Evolutionary conservation across 2,113 vertebrate species (phyloP).

Genomic region (Ictalurus furcatus): DNA sequence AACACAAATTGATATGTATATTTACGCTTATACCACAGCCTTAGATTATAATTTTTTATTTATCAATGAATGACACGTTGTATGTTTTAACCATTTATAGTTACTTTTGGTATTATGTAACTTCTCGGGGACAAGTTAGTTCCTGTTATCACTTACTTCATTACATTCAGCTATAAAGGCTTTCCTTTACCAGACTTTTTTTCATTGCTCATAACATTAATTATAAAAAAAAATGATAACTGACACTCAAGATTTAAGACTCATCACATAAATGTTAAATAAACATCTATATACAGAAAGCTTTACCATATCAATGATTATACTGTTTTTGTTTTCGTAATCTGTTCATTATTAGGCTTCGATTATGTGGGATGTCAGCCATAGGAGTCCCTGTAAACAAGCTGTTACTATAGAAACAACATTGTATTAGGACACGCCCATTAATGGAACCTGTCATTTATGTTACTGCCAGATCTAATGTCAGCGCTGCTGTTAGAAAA

Average conservation of each 20-base stretch:
- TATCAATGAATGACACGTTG: background rate
- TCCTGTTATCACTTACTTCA: background rate
- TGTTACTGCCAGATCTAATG: background rate
- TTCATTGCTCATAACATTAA: background rate
- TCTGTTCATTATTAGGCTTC: background rate
- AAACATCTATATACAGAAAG: background rate
- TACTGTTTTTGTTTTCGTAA: background rate
- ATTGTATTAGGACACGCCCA: background rate
- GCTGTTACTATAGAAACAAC: background rate
- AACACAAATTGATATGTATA: background rate
- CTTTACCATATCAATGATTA: background rate
- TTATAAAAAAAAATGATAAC: background rate
- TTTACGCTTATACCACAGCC: background rate
- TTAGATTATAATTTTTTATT: background rate
- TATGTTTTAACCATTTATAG: background rate
- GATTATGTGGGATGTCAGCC: background rate
- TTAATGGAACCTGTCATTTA: background rate
- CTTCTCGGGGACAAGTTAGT: background rate
- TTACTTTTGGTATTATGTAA: background rate
- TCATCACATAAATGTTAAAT: conserved; percentile 1
- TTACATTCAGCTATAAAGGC: background rate
- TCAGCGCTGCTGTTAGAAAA: background rate
- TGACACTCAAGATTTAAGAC: background rate
- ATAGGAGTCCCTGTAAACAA: background rate
- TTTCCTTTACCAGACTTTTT: background rate